Conservation (phyloP, 2,888 invertebrate genomes). For the Trachelus stipa region DNA sequence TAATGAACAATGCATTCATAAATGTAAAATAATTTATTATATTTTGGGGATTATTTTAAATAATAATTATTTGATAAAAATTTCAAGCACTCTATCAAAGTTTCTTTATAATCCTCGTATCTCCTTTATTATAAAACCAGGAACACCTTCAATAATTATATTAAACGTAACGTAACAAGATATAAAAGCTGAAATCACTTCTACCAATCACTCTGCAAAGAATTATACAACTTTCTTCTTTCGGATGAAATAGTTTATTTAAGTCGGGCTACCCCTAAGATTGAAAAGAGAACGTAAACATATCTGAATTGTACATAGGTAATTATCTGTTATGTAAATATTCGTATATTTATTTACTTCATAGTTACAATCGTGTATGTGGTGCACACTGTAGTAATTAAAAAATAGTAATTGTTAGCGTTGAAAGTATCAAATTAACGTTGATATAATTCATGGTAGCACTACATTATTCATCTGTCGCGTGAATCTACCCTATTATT, state of each 20-base stretch:
- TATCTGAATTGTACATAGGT: slow-evolving; percentile 34
- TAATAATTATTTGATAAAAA: slow-evolving; percentile 45
- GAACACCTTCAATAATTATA: neutral
- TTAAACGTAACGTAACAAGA: neutral
- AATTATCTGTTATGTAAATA: slow-evolving; percentile 56
- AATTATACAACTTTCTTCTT: neutral
- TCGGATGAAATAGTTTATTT: slow-evolving; percentile 24
- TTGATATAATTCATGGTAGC: slow-evolving; percentile 47
- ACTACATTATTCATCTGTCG: slow-evolving; percentile 26
- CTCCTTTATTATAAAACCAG: neutral
- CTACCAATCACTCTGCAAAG: neutral
- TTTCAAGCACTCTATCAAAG: neutral
- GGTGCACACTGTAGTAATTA: slow-evolving; percentile 59
- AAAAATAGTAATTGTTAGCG: slow-evolving; percentile 55
- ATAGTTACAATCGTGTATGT: slow-evolving; percentile 55
- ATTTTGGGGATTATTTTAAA: slow-evolving; percentile 47
- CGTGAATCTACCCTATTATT: neutral
- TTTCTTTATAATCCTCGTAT: neutral
- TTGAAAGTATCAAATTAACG: slow-evolving; percentile 53
- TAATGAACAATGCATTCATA: slow-evolving; percentile 30
- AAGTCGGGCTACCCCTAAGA: slow-evolving; percentile 24
- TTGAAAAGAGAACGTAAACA: slow-evolving; percentile 23
- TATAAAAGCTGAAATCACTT: neutral
- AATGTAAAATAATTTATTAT: slow-evolving; percentile 45
- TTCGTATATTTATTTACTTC: slow-evolving; percentile 56